Percentiles rank a stretch among this genome's conserved stretches.
These are phyloP conservation scores for Lysandra bellargus DNA, from an alignment of 2,888 invertebrate species.

Conservation along the genomic window DNA sequence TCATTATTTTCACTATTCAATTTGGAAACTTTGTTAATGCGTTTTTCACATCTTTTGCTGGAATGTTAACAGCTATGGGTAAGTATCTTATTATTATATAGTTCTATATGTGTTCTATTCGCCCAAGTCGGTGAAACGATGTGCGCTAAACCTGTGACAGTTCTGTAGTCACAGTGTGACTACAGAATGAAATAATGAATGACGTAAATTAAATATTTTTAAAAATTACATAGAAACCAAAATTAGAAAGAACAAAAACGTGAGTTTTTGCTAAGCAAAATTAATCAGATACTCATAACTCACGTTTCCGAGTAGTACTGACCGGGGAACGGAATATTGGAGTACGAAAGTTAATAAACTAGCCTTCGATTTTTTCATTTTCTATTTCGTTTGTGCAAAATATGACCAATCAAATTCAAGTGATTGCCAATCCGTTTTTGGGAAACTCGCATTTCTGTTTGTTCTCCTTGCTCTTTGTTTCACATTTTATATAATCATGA, in stretches of 20 bases:
- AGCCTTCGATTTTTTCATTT: slow-evolving; percentile 11
- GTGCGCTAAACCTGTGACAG: no score
- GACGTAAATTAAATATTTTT: no score
- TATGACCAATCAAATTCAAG: slow-evolving; percentile 31
- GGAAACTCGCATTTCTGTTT: slow-evolving; percentile 3
- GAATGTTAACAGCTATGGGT: no score
- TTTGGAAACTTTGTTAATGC: no score
- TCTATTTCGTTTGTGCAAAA: slow-evolving; percentile 23
- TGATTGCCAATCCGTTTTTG: slow-evolving; percentile 29
- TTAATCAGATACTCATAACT: background rate
- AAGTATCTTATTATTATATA: no score
- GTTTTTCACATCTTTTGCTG: no score
- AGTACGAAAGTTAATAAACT: slow-evolving; percentile 19
- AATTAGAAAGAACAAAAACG: background rate
- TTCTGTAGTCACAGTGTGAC: no score
- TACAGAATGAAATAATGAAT: no score
- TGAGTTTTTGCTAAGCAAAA: background rate
- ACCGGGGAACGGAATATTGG: slow-evolving; percentile 5
- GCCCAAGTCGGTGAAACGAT: no score
- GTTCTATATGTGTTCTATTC: no score
- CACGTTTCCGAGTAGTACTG: background rate
- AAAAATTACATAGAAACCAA: no score
- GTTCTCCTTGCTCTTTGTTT: background rate
- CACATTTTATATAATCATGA: background rate
- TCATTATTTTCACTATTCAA: no score